Base-by-base conservation (phyloP, 2,888 invertebrate species). In the Dorcus parallelipipedus region DNA sequence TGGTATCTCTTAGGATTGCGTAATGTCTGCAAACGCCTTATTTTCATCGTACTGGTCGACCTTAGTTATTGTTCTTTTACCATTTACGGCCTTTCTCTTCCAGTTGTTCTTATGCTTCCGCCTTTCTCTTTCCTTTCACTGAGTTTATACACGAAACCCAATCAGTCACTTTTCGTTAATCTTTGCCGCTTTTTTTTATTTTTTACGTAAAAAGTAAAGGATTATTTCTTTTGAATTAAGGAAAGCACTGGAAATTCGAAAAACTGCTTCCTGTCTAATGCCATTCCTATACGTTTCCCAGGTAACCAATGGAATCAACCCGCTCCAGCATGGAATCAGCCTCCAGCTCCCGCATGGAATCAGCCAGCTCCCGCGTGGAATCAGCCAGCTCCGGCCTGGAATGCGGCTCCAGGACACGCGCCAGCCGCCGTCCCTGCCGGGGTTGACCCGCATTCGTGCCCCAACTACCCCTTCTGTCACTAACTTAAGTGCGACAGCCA, bases 391-490 rank as follows among this genome's bases (percentile, higher is more conserved):
- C 26, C 26, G 26, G 26, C 26, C 26, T 33, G 26, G 26, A 42
- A 41, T n/a, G 43, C 52, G 20, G 43, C 50, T 38, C 38, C 58
- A 40, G 54, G 54, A 23, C 62, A 63, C 26, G 65, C 61, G 10
- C 51, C 69, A 17, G 72, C 69, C 57, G 73, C 70, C 64, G 68
- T 78, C 50, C 78, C 78, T n/a, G 78, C 78, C 61, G 78, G 78
- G 58, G 78, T 78, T 20, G 73, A 75, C 60, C 70, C 78, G n/a
- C 69, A 68, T 50, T 65, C 76, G 14, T 78, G 78, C 63, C 78
- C 78, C 62, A 78, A 78, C 71, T 78, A 78, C 62, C 78, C 78
- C 40, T 78, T 76, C 76, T 79, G 79, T 63, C 74, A 75, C 67
- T 76, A 74, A 71, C 17, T 50, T 57, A 61, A 62, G 64, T 61